Base-by-base conservation (phyloP, 2,888 invertebrate genomes). In the Prionchulus punctatus region DNA sequence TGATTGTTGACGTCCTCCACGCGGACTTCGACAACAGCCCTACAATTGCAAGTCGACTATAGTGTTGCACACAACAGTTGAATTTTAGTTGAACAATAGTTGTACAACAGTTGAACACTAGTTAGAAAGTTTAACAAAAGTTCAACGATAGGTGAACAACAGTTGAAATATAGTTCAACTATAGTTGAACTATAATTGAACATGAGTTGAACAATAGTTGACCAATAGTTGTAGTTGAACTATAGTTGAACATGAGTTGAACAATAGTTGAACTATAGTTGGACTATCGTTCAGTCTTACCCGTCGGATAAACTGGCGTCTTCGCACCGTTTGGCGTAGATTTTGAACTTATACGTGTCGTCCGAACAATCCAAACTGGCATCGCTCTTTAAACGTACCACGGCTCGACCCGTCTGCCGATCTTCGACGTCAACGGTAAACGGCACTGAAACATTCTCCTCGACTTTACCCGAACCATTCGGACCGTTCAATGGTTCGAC, bases 1-100 rank as follows among this genome's bases (percentile, higher is more conserved):
- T 85, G 91, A 73, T 92, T 91, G 77, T 94, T 94, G 64, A 91
- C 89, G 76, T 94, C 94, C 58, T 86, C 84, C 60, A 96, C 91
- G 25, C 86, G 86, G 67, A 96, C 88, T 75, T 88, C 86, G 54
- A 91, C 87, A 42, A 87, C 86, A 1, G 88, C 89, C 67, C 89
- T 87, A 78, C 1, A 73, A 74, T 61, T 59, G 60, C n/a, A 51
- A 43, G n/a, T 12, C 36, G 7, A 36, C 36, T 12, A 12, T 36
- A 12, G 18, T 12, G 7, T 36, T 36, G 18, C 36, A 12, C 18
- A 12, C 7, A 36, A 36, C 7, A 36, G 18, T 18, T 36, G 12
- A 36, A 36, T 12, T 36, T 36, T 36, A 36, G 18, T 36, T 12
- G 18, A 36, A 12, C 36, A 12, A 36, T n/a, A n/a, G n/a, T n/a